Conservation (phyloP, 2,888 invertebrate genomes). For the Ormyrus nitidulus region DNA sequence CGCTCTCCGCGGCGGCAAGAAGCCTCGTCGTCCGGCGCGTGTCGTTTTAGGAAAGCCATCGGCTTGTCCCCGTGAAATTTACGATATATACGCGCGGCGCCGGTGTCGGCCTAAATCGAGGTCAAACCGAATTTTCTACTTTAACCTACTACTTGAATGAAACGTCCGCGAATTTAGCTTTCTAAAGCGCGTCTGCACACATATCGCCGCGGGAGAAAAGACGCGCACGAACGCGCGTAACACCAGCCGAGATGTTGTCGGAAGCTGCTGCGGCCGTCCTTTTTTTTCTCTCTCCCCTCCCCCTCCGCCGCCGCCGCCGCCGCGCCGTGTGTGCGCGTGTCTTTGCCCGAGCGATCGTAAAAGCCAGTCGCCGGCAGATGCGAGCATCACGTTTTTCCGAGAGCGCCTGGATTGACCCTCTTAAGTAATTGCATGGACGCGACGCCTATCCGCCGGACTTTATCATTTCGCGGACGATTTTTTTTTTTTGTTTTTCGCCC, state of each 20-base stretch:
- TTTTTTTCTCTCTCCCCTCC: neutral
- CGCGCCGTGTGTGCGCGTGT: neutral
- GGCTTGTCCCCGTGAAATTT: constrained; percentile 45
- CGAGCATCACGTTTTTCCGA: constrained; percentile 7
- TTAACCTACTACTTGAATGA: constrained; percentile 73
- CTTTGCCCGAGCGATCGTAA: constrained; percentile 12
- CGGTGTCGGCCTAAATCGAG: constrained; percentile 68
- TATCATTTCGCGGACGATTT: too few species aligned
- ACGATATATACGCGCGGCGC: constrained; percentile 23
- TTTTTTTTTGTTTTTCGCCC: too few species aligned
- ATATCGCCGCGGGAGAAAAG: constrained; percentile 44
- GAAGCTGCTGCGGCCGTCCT: constrained; percentile 20
- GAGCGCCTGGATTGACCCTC: constrained; percentile 37
- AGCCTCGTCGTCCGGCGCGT: too few species aligned
- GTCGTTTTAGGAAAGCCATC: constrained; percentile 48
- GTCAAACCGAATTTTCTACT: constrained; percentile 76
- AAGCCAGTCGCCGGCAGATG: constrained; percentile 25
- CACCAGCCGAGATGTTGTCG: constrained; percentile 8
- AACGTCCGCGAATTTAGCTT: constrained; percentile 73
- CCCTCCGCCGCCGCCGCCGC: neutral
- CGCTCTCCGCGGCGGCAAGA: too few species aligned
- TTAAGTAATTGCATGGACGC: constrained; percentile 37
- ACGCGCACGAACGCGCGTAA: constrained; percentile 24
- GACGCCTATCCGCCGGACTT: neutral
- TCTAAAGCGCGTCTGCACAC: constrained; percentile 66